Evolutionary conservation across 2,797 vertebrate genomes (phyloP), one percentile per base, ranked within the genome.

Genomic region (Lepus oiostolus): DNA sequence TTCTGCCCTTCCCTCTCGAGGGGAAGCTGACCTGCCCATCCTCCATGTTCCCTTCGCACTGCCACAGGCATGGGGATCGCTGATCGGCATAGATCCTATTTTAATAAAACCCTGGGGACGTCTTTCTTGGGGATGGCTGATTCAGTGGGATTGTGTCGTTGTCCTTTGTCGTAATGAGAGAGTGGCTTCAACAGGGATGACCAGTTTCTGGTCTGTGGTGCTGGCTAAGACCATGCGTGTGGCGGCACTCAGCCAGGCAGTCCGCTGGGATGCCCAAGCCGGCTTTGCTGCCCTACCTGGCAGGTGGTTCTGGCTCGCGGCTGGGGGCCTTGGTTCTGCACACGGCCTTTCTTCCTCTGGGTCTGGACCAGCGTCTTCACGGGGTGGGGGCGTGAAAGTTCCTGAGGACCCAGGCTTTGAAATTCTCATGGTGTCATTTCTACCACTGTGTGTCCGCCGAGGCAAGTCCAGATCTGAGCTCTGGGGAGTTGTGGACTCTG

Each of bases 251-350:
- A 22, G 17, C 58, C 12, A 65, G 50, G 13, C 26, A 22, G 2
- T 3, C 3, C 19, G n/a, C 17, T 32, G 58, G 4, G 11, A 38
- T 2, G n/a, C 3, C 68, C 2, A 0, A 8, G 68, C 21, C 0
- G 30, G 11, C 47, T 24, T 62, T 6, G 1, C 32, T 38, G 72
- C 12, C 32, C 5, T 3, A 0, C 3, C 52, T 7, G 6, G 22
- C 21, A 5, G 14, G 1, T 65, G 65, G n/a, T 13, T 35, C 10
- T 65, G 77, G 75, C 80, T 82, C 47, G 10, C 7, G 63, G 47
- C 22, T 1, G 5, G 70, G 38, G 68, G 10, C 42, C 62, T 32
- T 12, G 1, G 32, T 16, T 24, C 60, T 58, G 67, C 16, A 0
- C 0, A 4, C 13, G 26, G 22, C 4, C 74, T 74, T 35, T 35